Percentiles rank a stretch among this genome's conserved stretches.
Conservation (phyloP, 1,140 invertebrate species). For the Saccostrea glomerata region DNA sequence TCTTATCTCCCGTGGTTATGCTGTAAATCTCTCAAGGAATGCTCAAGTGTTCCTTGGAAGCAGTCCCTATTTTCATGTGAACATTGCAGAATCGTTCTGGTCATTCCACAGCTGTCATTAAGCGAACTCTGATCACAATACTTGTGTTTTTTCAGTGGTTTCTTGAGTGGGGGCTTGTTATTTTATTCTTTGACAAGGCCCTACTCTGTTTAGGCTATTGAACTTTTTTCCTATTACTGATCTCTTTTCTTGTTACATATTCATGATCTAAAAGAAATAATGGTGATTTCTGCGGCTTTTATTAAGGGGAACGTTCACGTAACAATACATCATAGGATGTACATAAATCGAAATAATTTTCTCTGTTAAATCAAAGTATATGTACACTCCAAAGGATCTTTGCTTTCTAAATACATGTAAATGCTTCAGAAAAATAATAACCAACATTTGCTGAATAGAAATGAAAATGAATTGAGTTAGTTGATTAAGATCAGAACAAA, state of each 20-base stretch:
- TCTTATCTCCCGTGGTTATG: conserved; percentile 13
- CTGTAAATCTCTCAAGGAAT: conserved; percentile 7
- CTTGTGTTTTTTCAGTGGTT: conserved; percentile 31
- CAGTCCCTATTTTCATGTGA: conserved; percentile 1
- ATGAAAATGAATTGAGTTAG: not conserved
- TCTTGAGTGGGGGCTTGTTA: not conserved
- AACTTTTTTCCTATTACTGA: not conserved
- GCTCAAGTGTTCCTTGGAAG: not conserved
- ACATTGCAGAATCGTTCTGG: not conserved
- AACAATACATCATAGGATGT: not conserved
- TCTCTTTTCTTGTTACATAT: not conserved
- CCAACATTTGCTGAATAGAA: not conserved
- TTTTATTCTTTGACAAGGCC: conserved; percentile 28
- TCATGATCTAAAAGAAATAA: not conserved
- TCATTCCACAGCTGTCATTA: not conserved
- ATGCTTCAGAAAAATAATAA: not conserved
- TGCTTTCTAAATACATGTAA: not conserved
- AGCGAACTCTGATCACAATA: conserved; percentile 4
- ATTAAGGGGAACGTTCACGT: not conserved
- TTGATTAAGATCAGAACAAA: not conserved
- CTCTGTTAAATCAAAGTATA: not conserved
- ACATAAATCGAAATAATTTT: not conserved
- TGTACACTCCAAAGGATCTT: not conserved
- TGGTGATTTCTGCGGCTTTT: not conserved
- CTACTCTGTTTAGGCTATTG: not conserved